phyloP scores from a whole-genome alignment of 2,888 invertebrate genomes.

The Muschampia plurimacula region DNA sequence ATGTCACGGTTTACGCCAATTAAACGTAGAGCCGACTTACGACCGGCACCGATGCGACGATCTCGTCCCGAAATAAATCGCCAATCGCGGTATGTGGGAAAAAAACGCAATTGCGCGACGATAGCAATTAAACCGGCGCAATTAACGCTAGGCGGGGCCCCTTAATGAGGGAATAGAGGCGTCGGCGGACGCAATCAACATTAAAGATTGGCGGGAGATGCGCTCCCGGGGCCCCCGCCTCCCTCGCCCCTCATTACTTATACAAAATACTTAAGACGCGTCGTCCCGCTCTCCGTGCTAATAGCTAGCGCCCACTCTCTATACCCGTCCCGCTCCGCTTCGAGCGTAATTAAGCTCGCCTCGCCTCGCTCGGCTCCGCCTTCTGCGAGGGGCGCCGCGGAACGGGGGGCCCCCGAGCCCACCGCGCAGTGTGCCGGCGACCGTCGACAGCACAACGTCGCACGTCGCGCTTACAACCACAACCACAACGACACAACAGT shows the following conservation, averaged over 20 bases:
- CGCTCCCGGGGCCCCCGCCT: slow-evolving; percentile 76
- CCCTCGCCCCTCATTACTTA: slow-evolving; percentile 86
- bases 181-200: slow-evolving; percentile 83
- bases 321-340: slow-evolving; percentile 82
- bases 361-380: slow-evolving; percentile 82
- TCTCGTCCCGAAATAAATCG: slow-evolving; percentile 52
- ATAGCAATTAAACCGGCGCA: slow-evolving; percentile 76
- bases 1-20: slow-evolving; percentile 53
- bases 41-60: slow-evolving; percentile 37
- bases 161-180: slow-evolving; percentile 83
- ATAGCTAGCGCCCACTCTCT: slow-evolving; percentile 74
- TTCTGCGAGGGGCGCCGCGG: slow-evolving; percentile 56
- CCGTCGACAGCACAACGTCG: slow-evolving; percentile 78
- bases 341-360: slow-evolving; percentile 84
- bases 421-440: slow-evolving; percentile 84
- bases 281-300: slow-evolving; percentile 88
- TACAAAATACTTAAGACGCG: slow-evolving; percentile 87
- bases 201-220: slow-evolving; percentile 86
- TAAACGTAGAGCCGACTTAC: slow-evolving; percentile 55
- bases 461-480: slow-evolving; percentile 63
- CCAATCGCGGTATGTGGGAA: slow-evolving; percentile 56
- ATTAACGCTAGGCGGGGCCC: slow-evolving; percentile 83
- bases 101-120: slow-evolving; percentile 49
- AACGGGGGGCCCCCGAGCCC: slow-evolving; percentile 63
- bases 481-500: slow-evolving; percentile 67